A percentile compares a stretch with the other conserved stretches of the same genome.
These are phyloP conservation scores for Trachops cirrhosus DNA, from an alignment of 2,797 vertebrate genomes.

Conservation along the genomic window DNA sequence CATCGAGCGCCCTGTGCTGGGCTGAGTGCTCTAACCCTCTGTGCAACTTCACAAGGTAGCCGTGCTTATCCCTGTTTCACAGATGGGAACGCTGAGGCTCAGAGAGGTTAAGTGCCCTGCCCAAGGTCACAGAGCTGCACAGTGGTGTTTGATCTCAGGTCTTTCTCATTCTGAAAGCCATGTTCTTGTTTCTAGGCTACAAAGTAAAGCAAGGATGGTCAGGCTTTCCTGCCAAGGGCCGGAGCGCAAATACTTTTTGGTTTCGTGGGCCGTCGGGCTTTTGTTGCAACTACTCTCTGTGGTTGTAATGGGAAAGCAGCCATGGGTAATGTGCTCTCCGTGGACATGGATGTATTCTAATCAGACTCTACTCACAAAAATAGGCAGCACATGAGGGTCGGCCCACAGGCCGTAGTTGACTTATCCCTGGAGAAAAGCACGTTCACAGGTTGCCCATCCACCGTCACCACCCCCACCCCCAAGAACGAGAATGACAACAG, in stretches of 20 bases:
- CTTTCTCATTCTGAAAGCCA: not conserved
- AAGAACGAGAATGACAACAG: not conserved
- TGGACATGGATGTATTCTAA: not conserved
- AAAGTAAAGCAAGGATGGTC: not conserved
- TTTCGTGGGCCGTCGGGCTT: not conserved
- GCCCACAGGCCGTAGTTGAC: not conserved
- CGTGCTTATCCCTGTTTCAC: not conserved
- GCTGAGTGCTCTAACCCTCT: not conserved
- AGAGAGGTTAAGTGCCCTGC: not conserved
- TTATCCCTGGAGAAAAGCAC: not conserved
- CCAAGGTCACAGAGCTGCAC: not conserved
- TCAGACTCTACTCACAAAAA: slow-evolving; percentile 2
- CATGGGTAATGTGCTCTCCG: accelerated
- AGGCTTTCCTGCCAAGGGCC: not conserved
- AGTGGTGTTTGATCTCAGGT: too few relatives aligned
- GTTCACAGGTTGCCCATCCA: too few relatives aligned
- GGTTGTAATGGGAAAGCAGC: not conserved
- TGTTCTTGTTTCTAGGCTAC: not conserved
- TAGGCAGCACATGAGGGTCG: not conserved
- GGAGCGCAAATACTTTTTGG: not conserved
- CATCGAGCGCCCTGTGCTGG: accelerated
- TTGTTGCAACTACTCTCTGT: not conserved
- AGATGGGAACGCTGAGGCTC: not conserved
- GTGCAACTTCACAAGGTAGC: not conserved
- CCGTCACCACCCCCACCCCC: not conserved